phyloP scores from a whole-genome alignment of 2,888 invertebrate species.

The Drosophila lacicola region DNA sequence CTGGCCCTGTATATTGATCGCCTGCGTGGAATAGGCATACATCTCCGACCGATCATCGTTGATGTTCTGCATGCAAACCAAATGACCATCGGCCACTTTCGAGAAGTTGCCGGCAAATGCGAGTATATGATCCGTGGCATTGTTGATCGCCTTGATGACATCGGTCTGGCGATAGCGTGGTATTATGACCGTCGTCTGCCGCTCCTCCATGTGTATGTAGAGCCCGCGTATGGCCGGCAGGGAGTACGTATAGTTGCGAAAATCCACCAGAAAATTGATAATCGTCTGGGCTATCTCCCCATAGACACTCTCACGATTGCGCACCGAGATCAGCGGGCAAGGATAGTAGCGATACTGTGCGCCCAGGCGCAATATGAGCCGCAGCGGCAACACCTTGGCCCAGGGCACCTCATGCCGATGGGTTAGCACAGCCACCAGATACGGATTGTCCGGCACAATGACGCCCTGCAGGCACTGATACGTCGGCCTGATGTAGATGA shows the following conservation, averaged over 20 bases:
- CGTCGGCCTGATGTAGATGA: conserved; percentile 92
- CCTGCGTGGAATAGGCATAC: conserved; percentile 93
- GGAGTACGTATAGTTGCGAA: conserved; percentile 92
- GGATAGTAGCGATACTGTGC: conserved; percentile 95
- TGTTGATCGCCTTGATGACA: conserved; percentile 91
- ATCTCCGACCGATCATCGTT: conserved; percentile 87
- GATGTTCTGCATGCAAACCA: conserved; percentile 93
- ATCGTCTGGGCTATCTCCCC: conserved; percentile 95
- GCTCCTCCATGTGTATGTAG: conserved; percentile 93
- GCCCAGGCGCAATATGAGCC: conserved; percentile 91
- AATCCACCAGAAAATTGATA: conserved; percentile 94
- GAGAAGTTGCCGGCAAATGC: conserved; percentile 94
- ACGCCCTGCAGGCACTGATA: conserved; percentile 93
- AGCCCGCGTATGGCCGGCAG: conserved; percentile 91
- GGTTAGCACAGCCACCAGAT: conserved; percentile 91
- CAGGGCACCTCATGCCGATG: conserved; percentile 87
- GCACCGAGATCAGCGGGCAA: conserved; percentile 91
- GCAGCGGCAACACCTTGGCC: conserved; percentile 91
- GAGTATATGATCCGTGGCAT: conserved; percentile 93
- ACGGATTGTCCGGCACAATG: conserved; percentile 90
- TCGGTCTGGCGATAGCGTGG: conserved; percentile 91
- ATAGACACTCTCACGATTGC: conserved; percentile 91
- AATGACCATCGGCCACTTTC: conserved; percentile 92
- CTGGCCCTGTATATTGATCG: conserved; percentile 93
- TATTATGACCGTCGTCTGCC: conserved; percentile 90